Evolutionary conservation across 2,113 vertebrate species (phyloP).

Genomic region (Scortum barcoo): DNA sequence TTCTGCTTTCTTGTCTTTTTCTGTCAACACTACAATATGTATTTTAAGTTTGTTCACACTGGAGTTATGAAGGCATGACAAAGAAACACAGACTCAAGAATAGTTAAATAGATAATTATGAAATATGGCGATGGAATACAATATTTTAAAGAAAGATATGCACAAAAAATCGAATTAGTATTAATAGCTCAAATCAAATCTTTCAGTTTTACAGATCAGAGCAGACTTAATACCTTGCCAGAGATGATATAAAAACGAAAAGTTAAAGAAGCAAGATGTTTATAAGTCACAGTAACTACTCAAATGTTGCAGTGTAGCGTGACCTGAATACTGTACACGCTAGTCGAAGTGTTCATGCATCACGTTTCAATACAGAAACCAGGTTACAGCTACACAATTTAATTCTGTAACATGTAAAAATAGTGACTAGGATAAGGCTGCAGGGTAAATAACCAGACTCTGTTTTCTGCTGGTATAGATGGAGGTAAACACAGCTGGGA

Average conservation of each 20-base stretch:
- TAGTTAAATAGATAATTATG: not conserved
- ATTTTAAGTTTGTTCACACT: not conserved
- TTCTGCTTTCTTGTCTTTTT: not conserved
- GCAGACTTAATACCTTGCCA: not conserved
- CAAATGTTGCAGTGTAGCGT: not conserved
- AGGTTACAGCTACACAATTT: not conserved
- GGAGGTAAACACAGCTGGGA: slow-evolving; percentile 6
- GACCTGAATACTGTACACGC: not conserved
- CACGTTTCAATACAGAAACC: not conserved
- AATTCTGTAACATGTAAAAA: slow-evolving; percentile 1
- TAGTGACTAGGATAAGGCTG: not conserved
- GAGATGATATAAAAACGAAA: not conserved
- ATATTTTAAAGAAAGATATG: not conserved
- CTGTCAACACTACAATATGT: not conserved
- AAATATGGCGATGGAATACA: not conserved
- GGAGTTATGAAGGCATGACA: not conserved
- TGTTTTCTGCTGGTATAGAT: not conserved
- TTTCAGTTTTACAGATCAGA: not conserved
- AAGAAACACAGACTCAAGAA: not conserved
- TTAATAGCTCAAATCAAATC: not conserved
- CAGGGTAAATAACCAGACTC: not conserved
- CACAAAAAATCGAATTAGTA: not conserved
- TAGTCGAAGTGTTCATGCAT: not conserved
- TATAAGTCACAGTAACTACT: not conserved
- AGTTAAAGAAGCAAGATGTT: not conserved